Evolutionary conservation across 2,888 invertebrate species (phyloP).

Genomic region (Parapristionchus giblindavisi): DNA sequence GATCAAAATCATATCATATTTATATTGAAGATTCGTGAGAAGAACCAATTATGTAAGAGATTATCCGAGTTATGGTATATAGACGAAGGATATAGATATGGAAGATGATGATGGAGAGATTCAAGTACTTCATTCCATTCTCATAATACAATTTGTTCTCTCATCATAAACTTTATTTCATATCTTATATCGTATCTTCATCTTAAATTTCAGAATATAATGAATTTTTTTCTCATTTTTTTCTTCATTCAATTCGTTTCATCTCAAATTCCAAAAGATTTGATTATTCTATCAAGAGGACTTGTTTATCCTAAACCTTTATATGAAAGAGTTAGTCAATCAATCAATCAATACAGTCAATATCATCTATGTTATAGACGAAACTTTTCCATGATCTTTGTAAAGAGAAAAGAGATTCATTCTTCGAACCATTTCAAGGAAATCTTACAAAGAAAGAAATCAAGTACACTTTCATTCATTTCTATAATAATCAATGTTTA

Average conservation of each 20-base stretch:
- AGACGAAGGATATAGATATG: not conserved
- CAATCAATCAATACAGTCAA: too few relatives aligned
- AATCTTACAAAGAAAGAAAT: constrained; percentile 14
- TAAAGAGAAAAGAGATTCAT: constrained; percentile 7
- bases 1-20: too few relatives aligned
- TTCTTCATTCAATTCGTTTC: not conserved
- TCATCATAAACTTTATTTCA: not conserved
- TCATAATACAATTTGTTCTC: not conserved
- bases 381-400: not conserved
- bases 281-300: constrained; percentile 17
- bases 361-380: not conserved
- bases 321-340: constrained; percentile 13
- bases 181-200: not conserved
- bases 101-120: not conserved
- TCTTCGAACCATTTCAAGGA: constrained; percentile 11
- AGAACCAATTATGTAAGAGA: not conserved
- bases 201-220: not conserved
- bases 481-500: not conserved
- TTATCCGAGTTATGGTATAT: constrained; percentile 2
- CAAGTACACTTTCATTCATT: not conserved
- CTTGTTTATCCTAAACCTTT: constrained; percentile 26
- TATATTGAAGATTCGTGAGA: too few relatives aligned
- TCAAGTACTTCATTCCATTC: not conserved
- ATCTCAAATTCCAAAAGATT: constrained; percentile 1
- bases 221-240: constrained; percentile 1